Percentiles rank a stretch among this genome's conserved stretches.
Conservation (phyloP, 2,797 vertebrate species). For the Paguma larvata region DNA sequence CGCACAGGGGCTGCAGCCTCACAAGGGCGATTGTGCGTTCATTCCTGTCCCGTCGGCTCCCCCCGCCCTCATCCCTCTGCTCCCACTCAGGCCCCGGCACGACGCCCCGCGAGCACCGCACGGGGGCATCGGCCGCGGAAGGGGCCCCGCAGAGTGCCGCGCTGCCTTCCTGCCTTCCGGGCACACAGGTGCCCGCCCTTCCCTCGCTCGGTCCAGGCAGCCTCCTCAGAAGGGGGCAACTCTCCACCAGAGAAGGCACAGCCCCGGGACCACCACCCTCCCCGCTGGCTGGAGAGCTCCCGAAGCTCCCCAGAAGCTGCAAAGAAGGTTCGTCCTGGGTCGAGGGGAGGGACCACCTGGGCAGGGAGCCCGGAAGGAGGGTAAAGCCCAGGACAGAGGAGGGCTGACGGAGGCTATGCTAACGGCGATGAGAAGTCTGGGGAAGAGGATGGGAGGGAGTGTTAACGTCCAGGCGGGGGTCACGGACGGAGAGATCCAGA, state of each 20-base stretch:
- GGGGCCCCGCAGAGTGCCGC: not conserved
- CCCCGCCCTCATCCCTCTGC: not conserved
- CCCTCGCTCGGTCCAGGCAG: not conserved
- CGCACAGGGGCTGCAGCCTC: not conserved
- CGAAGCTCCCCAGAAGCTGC: not conserved
- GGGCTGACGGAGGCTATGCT: not conserved
- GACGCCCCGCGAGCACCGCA: not conserved
- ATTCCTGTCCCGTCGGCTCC: not conserved
- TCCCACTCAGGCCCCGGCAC: not conserved
- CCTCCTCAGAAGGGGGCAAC: not conserved
- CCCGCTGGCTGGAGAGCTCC: not conserved
- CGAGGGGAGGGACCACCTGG: not conserved
- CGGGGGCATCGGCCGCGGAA: not conserved
- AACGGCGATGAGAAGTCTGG: not conserved
- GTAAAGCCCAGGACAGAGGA: not conserved
- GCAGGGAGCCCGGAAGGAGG: not conserved
- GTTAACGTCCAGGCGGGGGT: not conserved
- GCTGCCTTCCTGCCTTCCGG: constrained; percentile 51
- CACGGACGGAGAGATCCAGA: not conserved
- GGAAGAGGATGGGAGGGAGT: not conserved
- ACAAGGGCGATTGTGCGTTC: constrained; percentile 79
- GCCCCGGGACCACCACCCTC: not conserved
- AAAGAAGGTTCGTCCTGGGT: not conserved
- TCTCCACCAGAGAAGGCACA: not conserved
- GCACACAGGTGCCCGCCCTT: constrained; percentile 43